phyloP scores from a whole-genome alignment of 2,113 vertebrate species.

The Vulpes lagopus region DNA sequence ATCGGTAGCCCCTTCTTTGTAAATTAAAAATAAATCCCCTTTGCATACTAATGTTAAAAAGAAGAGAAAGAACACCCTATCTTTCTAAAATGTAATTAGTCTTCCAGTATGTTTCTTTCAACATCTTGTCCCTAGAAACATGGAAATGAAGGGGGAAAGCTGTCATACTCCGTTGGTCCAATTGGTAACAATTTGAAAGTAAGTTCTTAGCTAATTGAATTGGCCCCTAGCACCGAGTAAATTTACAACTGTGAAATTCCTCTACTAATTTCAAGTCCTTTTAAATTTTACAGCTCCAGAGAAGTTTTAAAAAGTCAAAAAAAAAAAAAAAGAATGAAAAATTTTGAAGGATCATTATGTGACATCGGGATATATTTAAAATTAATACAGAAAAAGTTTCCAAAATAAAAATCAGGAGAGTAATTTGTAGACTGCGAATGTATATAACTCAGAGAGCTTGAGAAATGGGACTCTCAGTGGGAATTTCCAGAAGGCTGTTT shows the following conservation, averaged over 20 bases:
- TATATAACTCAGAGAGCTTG: neutral
- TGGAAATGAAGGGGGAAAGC: constrained; percentile 43
- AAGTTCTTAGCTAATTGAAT: constrained; percentile 69
- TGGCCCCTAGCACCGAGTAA: constrained; percentile 53
- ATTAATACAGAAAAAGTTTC: neutral
- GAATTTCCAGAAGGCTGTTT: neutral
- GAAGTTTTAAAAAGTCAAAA: constrained; percentile 25
- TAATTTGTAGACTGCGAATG: neutral
- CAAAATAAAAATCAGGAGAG: constrained; percentile 11
- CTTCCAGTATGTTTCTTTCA: constrained; percentile 60
- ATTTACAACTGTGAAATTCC: constrained; percentile 62
- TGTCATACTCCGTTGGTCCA: constrained; percentile 49
- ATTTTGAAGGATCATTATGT: constrained; percentile 7
- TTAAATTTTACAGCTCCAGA: neutral
- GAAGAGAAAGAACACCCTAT: constrained; percentile 12
- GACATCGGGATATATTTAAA: neutral
- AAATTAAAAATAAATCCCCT: constrained; percentile 59
- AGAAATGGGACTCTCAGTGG: neutral
- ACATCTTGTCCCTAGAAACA: constrained; percentile 46
- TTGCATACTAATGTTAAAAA: constrained; percentile 54
- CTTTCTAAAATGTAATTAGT: constrained; percentile 69
- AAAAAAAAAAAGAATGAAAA: neutral
- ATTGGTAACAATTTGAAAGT: constrained; percentile 64
- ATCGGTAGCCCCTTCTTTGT: constrained; percentile 30
- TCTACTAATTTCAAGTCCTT: constrained; percentile 49